Conservation (phyloP, 2,888 invertebrate species). For the Helicoverpa assulta region DNA sequence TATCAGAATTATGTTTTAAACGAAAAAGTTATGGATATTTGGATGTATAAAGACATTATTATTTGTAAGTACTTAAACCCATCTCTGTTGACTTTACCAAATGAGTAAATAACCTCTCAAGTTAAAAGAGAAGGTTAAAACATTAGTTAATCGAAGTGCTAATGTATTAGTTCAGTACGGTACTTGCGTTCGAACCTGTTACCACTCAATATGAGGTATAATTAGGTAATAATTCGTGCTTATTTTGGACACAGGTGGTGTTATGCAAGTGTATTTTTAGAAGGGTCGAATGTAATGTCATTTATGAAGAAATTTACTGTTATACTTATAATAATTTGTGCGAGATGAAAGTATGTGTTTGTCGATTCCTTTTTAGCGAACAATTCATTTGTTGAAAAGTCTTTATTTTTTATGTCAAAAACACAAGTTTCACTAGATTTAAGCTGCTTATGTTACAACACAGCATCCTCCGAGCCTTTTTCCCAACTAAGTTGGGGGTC, state of each 20-base stretch:
- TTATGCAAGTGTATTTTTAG: slow-evolving; percentile 57
- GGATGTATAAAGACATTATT: too few relatives aligned
- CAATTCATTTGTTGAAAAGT: too few relatives aligned
- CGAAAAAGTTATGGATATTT: too few relatives aligned
- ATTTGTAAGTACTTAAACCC: too few relatives aligned
- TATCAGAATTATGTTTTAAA: too few relatives aligned
- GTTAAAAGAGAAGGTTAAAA: slow-evolving; percentile 24
- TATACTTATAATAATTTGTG: not conserved
- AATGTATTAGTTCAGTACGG: slow-evolving; percentile 58
- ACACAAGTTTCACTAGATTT: too few relatives aligned
- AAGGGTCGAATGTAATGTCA: slow-evolving; percentile 30
- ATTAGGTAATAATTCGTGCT: slow-evolving; percentile 68
- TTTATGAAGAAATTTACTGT: slow-evolving; percentile 1
- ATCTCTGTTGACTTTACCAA: slow-evolving; percentile 12
- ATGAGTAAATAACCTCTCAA: slow-evolving; percentile 31
- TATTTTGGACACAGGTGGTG: slow-evolving; percentile 51
- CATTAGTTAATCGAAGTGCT: slow-evolving; percentile 48
- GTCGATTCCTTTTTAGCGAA: too few relatives aligned
- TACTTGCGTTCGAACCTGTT: slow-evolving; percentile 57
- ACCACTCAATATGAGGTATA: slow-evolving; percentile 68
- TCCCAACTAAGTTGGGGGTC: too few relatives aligned
- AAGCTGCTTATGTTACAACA: too few relatives aligned
- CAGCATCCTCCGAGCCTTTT: too few relatives aligned
- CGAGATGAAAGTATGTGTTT: too few relatives aligned
- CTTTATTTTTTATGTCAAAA: too few relatives aligned